Conservation (phyloP, 1,140 invertebrate species). For the Brachionus paranguensis region DNA sequence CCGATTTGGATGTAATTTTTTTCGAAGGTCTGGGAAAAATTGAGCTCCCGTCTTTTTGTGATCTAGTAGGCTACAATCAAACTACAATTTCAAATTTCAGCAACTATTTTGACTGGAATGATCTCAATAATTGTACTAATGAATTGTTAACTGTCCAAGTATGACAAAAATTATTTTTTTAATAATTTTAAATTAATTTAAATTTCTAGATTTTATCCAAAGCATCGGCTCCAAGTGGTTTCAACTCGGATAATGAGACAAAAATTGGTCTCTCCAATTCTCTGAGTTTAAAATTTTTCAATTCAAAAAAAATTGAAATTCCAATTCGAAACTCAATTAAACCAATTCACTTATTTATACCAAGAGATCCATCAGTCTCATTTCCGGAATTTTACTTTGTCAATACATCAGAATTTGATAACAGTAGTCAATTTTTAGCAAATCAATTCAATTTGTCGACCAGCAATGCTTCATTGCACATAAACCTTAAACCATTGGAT, state of each 20-base stretch:
- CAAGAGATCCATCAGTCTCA: background rate
- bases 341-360: background rate
- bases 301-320: background rate
- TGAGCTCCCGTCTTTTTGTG: background rate
- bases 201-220: background rate
- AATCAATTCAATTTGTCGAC: background rate
- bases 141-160: background rate
- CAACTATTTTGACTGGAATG: background rate
- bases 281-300: constrained; percentile 19
- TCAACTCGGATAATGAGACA: constrained; percentile 26
- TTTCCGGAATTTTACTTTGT: background rate
- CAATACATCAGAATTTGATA: background rate
- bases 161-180: background rate
- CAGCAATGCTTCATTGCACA: constrained; percentile 29
- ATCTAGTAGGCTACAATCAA: background rate
- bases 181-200: background rate
- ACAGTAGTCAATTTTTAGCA: background rate
- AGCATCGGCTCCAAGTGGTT: background rate
- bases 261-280: constrained; percentile 26
- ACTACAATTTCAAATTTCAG: background rate
- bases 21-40: constrained; percentile 8
- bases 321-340: background rate
- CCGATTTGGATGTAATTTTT: background rate
- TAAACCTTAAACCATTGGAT: background rate
- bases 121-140: constrained; percentile 6